phyloP scores from a whole-genome alignment of 1,140 invertebrate genomes.

The Drosophila subpulchrella region DNA sequence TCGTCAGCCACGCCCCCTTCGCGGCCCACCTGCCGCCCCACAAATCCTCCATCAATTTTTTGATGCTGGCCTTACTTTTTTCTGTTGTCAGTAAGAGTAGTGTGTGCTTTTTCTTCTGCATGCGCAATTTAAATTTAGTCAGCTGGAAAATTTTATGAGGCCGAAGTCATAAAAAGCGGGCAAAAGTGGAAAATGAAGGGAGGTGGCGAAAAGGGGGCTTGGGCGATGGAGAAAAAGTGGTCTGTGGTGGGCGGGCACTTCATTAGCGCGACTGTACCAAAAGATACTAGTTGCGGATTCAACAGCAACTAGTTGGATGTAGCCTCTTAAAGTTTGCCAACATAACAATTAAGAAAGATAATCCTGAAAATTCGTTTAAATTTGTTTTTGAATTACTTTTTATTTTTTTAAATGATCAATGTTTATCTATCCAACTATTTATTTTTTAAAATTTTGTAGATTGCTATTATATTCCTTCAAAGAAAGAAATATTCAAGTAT shows the following conservation, averaged over 20 bases:
- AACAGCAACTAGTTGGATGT: background rate
- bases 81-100: constrained; percentile 9
- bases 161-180: constrained; percentile 26
- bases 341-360: background rate
- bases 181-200: background rate
- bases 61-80: constrained; percentile 19
- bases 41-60: constrained; percentile 6
- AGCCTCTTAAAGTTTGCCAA: background rate
- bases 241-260: constrained; percentile 11
- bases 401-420: background rate
- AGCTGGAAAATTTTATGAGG: constrained; percentile 53
- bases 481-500: too few species aligned
- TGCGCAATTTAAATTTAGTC: constrained; percentile 72
- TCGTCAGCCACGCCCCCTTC: constrained; percentile 27
- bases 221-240: background rate
- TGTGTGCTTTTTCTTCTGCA: constrained; percentile 51
- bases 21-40: constrained; percentile 6
- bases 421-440: too few species aligned
- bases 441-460: too few species aligned
- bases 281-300: constrained; percentile 2
- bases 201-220: background rate
- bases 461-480: too few species aligned
- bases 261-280: constrained; percentile 31
- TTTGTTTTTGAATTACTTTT: background rate
- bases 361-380: too few species aligned